Conservation (phyloP, 1,140 invertebrate genomes). For the Spodoptera litura region DNA sequence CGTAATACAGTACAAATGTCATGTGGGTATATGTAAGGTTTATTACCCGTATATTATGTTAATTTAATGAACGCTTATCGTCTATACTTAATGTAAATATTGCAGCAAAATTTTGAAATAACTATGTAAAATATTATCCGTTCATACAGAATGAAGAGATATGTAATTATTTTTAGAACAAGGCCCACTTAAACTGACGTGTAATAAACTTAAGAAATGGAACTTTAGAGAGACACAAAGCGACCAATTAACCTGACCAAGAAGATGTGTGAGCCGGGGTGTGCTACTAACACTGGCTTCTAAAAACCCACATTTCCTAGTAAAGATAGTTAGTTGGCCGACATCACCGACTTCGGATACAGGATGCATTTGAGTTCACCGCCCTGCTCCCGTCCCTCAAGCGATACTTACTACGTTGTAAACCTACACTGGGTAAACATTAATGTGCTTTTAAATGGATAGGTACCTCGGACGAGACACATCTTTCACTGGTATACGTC, state of each 20-base stretch:
- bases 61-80: conserved; percentile 67
- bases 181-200: conserved; percentile 38
- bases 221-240: conserved; percentile 47
- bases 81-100: conserved; percentile 56
- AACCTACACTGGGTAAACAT: conserved; percentile 69
- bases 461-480: neutral
- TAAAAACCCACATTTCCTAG: conserved; percentile 81
- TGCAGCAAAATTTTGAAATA: conserved; percentile 56
- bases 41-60: conserved; percentile 78
- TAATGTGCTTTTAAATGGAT: conserved; percentile 69
- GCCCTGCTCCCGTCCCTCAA: conserved; percentile 64
- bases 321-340: conserved; percentile 66
- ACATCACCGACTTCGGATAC: conserved; percentile 69
- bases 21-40: conserved; percentile 75
- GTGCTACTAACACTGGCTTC: conserved; percentile 75
- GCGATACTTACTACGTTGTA: conserved; percentile 55
- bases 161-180: conserved; percentile 52
- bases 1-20: conserved; percentile 65
- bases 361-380: conserved; percentile 78
- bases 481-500: conserved; percentile 42
- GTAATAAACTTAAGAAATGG: conserved; percentile 28
- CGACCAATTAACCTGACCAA: conserved; percentile 67
- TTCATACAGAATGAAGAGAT: conserved; percentile 49
- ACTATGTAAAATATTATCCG: conserved; percentile 51
- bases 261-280: conserved; percentile 65